Base-by-base conservation (phyloP, 1,140 invertebrate genomes). In the Acromyrmex echinatior region DNA sequence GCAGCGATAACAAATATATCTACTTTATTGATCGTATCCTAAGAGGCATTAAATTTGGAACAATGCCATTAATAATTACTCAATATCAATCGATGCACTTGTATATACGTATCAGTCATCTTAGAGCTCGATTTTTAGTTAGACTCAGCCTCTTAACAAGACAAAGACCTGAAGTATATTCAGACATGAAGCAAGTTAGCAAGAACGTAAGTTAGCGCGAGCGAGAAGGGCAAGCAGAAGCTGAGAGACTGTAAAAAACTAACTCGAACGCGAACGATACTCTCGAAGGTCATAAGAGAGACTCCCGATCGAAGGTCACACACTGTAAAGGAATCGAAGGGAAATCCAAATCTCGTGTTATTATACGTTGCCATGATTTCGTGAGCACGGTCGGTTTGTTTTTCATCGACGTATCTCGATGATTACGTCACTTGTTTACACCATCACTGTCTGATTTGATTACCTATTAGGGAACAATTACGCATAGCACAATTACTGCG, bases 341-440 rank as follows among this genome's bases (percentile, higher is more conserved):
- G 12, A n/a, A 63, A 45, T 51, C 3, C 16, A 68, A 60, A 86
- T 60, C 31, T 65, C 25, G 31, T 14, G 35, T 51, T 25, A 6
- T 51, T 51, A n/a, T 6, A 18, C 63, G n/a, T 16, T 51, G 51
- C 6, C 16, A 7, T 5, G 56, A 84, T 60, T 78, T 63, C 49
- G 62, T 16, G 53, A 31, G 49, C 25, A 14, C 14, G 12, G 35
- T 66, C 49, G 60, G 31, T 21, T 60, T 68, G 58, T 82, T 53
- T 56, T 51, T 18, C 18, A 10, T 45, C n/a, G 35, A 76, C 73
- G 25, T 71, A 77, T 84, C 70, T 82, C 73, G 31, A 66, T 35
- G 18, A 76, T 88, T 87, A 31, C 71, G 18, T 65, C 78, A 87
- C 62, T 84, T 63, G 53, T 80, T 86, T 77, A 78, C 25, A 68